These are phyloP conservation scores for Andrena hattorfiana DNA, from an alignment of 2,888 invertebrate species.

Conservation along the genomic window DNA sequence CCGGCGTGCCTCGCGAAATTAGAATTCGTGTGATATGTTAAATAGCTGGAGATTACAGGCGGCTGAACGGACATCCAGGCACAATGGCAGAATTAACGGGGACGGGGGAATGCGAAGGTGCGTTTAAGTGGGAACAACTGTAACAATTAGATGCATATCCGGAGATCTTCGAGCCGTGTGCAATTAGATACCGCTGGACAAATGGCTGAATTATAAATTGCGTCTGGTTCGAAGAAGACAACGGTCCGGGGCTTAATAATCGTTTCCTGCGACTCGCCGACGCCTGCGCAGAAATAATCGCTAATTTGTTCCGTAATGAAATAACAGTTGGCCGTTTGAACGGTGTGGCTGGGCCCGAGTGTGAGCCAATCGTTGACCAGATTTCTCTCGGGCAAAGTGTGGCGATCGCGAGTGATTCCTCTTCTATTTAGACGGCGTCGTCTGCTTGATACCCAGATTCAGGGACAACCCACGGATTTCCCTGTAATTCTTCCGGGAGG, in stretches of 20 bases:
- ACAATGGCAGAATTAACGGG: constrained; percentile 48
- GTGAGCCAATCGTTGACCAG: constrained; percentile 29
- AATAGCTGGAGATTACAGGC: constrained; percentile 31
- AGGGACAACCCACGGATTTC: constrained; percentile 28
- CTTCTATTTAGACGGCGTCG: not conserved
- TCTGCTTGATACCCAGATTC: not conserved
- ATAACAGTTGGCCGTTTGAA: constrained; percentile 59
- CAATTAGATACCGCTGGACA: constrained; percentile 76
- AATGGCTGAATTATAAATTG: constrained; percentile 77
- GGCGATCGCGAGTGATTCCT: not conserved
- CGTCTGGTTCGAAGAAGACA: constrained; percentile 72
- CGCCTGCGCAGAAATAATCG: constrained; percentile 59
- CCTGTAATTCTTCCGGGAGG: constrained; percentile 21
- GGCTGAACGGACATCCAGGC: constrained; percentile 25
- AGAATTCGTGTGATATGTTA: constrained; percentile 30
- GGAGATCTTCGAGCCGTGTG: constrained; percentile 61
- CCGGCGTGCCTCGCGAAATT: not conserved
- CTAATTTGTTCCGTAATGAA: constrained; percentile 63
- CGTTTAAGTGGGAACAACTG: constrained; percentile 48
- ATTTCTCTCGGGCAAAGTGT: not conserved
- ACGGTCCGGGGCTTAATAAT: constrained; percentile 77
- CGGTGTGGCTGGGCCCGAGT: constrained; percentile 11
- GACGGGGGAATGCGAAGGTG: constrained; percentile 31
- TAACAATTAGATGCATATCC: constrained; percentile 68
- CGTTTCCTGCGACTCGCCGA: constrained; percentile 76